phyloP scores from a whole-genome alignment of 2,797 vertebrate species.

The Jordanella pulchra region DNA sequence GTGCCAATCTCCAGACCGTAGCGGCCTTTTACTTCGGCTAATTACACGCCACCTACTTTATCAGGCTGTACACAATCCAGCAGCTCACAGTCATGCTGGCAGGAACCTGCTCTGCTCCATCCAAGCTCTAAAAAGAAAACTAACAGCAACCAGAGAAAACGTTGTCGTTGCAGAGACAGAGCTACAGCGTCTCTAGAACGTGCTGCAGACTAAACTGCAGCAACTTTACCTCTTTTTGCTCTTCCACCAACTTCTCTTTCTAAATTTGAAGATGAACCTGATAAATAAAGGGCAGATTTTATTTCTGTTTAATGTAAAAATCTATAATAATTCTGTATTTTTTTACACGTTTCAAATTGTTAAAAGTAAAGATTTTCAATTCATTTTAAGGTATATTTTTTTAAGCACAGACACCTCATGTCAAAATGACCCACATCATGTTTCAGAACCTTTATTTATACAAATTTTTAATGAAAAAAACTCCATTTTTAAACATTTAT shows the following conservation, averaged over 20 bases:
- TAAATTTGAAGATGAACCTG: neutral
- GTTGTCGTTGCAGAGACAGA: neutral
- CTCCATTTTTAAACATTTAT: no score
- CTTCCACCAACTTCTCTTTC: neutral
- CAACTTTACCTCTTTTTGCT: neutral
- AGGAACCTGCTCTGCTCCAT: neutral
- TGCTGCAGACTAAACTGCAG: neutral
- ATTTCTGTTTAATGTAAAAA: neutral
- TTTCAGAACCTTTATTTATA: no score
- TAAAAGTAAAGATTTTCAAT: no score
- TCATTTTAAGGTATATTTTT: no score
- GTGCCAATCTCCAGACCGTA: conserved; percentile 76
- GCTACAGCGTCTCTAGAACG: neutral
- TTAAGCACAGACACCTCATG: no score
- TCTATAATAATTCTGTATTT: neutral
- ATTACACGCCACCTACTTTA: conserved; percentile 76
- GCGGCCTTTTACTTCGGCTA: conserved; percentile 68
- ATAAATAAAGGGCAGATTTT: neutral
- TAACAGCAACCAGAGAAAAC: neutral
- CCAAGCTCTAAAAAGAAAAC: neutral
- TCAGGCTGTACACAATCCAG: conserved; percentile 68
- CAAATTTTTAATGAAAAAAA: no score
- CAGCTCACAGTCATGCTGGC: conserved; percentile 14
- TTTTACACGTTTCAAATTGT: neutral
- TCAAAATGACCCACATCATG: no score